A percentile compares a stretch with the other conserved stretches of the same genome.
phyloP scores from a whole-genome alignment of 53 echinoderm and acorn worm species.

The Arbacia lixula region DNA sequence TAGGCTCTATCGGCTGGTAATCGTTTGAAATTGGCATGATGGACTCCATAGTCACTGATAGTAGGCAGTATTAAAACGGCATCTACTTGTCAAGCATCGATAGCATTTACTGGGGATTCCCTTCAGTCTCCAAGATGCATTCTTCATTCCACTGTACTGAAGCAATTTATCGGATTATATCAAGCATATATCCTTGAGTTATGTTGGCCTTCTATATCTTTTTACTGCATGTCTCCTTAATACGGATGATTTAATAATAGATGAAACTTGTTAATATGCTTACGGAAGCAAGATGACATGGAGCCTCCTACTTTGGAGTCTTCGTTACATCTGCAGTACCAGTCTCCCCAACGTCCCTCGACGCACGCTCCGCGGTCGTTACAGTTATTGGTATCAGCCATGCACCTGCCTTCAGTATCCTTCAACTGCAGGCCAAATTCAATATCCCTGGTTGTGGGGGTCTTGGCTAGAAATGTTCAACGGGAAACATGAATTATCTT shows the following conservation, averaged over 20 bases:
- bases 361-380: neutral
- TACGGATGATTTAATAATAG: too few relatives aligned
- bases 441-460: neutral
- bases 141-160: neutral
- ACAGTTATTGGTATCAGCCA: conserved; percentile 7
- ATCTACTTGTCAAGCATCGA: too few relatives aligned
- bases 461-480: neutral
- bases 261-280: too few relatives aligned
- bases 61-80: too few relatives aligned
- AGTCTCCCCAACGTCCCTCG: neutral
- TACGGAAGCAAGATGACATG: conserved; percentile 6
- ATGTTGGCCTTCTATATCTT: too few relatives aligned
- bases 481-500: neutral
- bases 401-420: neutral
- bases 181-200: too few relatives aligned
- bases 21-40: too few relatives aligned
- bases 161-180: neutral
- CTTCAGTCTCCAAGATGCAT: too few relatives aligned
- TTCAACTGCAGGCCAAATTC: neutral
- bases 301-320: neutral
- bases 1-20: too few relatives aligned
- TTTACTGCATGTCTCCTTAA: too few relatives aligned
- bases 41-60: too few relatives aligned
- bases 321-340: neutral
- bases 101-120: too few relatives aligned